Conservation (phyloP, 2,797 vertebrate species). For the Malurus splendens region DNA sequence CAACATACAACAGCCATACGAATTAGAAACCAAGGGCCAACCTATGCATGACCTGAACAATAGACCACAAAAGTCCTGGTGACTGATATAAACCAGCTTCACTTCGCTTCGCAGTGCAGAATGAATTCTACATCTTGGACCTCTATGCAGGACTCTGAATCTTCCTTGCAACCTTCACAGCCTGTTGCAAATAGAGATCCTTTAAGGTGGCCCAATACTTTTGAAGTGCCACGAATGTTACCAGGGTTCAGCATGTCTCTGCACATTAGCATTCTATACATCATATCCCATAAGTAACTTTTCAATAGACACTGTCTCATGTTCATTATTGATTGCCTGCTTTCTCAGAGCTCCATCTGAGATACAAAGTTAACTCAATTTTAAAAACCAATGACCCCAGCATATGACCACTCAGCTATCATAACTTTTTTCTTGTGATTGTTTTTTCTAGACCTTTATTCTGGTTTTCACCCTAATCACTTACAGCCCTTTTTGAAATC, state of each 20-base stretch:
- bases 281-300: slow-evolving; percentile 29
- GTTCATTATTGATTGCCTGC: background rate
- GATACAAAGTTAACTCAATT: background rate
- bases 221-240: background rate
- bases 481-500: background rate
- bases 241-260: slow-evolving; percentile 18
- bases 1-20: background rate
- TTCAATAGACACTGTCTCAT: background rate
- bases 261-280: background rate
- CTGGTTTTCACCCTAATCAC: background rate
- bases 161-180: background rate
- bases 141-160: background rate
- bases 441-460: background rate
- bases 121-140: background rate
- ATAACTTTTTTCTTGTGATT: background rate
- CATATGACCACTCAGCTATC: background rate
- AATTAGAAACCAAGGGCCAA: background rate
- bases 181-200: background rate
- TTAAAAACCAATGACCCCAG: background rate
- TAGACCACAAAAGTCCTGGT: background rate
- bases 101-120: background rate
- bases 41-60: background rate
- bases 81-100: background rate
- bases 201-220: background rate
- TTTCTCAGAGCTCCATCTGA: background rate